Conservation (phyloP, 30 jellyfish, hydroid and myxozoan genomes). For the Aurelia sp. region DNA sequence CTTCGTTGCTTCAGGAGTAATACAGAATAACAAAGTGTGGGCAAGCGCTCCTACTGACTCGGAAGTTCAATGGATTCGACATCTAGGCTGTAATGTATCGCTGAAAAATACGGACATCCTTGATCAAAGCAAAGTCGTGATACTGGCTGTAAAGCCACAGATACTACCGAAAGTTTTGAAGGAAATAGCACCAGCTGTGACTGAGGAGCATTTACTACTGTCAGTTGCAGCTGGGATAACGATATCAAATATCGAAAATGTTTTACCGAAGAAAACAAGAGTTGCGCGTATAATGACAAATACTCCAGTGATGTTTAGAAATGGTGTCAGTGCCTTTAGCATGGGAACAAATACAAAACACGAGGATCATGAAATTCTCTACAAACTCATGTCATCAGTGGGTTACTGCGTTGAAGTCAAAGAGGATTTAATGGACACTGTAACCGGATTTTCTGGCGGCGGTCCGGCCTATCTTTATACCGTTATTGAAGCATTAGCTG, state of each 20-base stretch:
- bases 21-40: conserved; percentile 75
- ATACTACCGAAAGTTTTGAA: conserved; percentile 60
- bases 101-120: conserved; percentile 49
- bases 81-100: conserved; percentile 82
- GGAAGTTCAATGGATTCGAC: conserved; percentile 80
- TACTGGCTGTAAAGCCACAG: conserved; percentile 85
- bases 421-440: conserved; percentile 81
- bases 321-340: conserved; percentile 83
- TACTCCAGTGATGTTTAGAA: conserved; percentile 73
- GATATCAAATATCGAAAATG: conserved; percentile 43
- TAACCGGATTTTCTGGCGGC: conserved; percentile 91
- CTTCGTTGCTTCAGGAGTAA: conserved; percentile 79
- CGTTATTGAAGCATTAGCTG: conserved; percentile 85
- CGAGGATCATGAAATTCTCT: conserved; percentile 70
- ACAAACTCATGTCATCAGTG: conserved; percentile 71
- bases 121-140: conserved; percentile 34
- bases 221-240: conserved; percentile 92
- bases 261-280: conserved; percentile 60
- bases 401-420: conserved; percentile 82
- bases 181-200: conserved; percentile 67
- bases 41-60: conserved; percentile 85
- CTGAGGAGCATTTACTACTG: conserved; percentile 63
- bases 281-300: conserved; percentile 82
- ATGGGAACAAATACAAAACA: conserved; percentile 54
- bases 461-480: conserved; percentile 92